These are phyloP conservation scores for Hylia prasina DNA, from an alignment of 2,113 vertebrate species.

Conservation along the genomic window DNA sequence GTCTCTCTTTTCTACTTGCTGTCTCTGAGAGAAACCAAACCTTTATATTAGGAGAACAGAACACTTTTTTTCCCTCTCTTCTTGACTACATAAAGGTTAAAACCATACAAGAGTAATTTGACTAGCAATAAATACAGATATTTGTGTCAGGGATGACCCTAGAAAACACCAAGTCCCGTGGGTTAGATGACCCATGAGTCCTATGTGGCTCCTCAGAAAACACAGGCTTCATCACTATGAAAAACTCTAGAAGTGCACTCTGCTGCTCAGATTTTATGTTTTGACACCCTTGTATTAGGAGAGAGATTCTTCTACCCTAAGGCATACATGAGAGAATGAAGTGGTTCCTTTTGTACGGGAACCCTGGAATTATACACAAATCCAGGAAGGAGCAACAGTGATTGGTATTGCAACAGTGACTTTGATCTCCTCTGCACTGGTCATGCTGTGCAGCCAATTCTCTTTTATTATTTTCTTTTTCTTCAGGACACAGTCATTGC, in stretches of 20 bases:
- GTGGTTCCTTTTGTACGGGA: neutral
- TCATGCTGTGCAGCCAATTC: fast-evolving
- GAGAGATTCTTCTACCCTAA: neutral
- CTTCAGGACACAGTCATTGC: constrained; percentile 69
- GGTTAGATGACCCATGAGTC: neutral
- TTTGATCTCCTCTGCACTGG: neutral
- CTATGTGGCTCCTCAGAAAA: neutral
- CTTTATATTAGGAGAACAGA: neutral
- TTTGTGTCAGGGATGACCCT: fast-evolving
- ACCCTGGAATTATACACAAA: neutral
- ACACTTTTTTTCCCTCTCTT: fast-evolving
- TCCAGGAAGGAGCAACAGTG: neutral
- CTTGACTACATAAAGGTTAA: neutral
- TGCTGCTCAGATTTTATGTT: neutral
- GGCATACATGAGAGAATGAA: neutral
- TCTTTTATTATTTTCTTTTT: neutral
- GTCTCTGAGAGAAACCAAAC: neutral
- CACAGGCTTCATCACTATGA: neutral
- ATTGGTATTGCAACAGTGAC: neutral
- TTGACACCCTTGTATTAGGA: neutral
- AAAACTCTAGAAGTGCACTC: neutral
- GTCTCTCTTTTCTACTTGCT: neutral
- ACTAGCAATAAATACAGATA: neutral
- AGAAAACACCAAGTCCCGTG: neutral
- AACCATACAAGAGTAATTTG: neutral